These are phyloP conservation scores for Squalus acanthias DNA, from an alignment of 2,797 vertebrate genomes.

Conservation along the genomic window DNA sequence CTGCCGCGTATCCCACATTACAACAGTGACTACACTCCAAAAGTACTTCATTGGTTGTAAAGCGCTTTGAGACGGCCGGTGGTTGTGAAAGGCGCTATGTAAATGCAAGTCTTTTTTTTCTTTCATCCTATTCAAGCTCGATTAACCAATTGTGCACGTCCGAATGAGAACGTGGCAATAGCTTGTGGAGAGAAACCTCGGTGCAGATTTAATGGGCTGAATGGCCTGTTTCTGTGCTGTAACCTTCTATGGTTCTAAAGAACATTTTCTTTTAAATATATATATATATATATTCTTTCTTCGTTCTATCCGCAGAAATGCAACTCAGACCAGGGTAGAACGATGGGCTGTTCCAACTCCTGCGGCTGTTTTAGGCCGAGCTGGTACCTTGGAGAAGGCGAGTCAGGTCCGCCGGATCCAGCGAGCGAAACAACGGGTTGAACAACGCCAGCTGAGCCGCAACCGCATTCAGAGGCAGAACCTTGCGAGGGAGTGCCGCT, in stretches of 20 bases:
- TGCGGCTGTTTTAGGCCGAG: constrained; percentile 64
- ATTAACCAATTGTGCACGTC: too few relatives aligned
- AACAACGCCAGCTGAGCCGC: constrained; percentile 74
- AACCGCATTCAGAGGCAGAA: constrained; percentile 88
- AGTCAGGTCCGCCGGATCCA: constrained; percentile 78
- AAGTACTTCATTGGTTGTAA: too few relatives aligned
- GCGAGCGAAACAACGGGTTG: constrained; percentile 74
- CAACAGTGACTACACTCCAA: too few relatives aligned
- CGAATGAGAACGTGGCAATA: background rate
- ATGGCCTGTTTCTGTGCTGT: background rate
- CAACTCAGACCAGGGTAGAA: constrained; percentile 56
- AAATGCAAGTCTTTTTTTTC: too few relatives aligned
- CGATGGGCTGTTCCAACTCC: constrained; percentile 57
- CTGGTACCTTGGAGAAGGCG: constrained; percentile 75
- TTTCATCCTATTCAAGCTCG: too few relatives aligned
- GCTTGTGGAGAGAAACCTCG: background rate
- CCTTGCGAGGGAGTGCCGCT: constrained; percentile 73
- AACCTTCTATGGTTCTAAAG: background rate
- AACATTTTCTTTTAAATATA: background rate
- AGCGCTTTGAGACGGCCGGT: too few relatives aligned
- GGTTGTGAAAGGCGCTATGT: too few relatives aligned
- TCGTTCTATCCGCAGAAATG: constrained; percentile 55
- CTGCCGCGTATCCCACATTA: too few relatives aligned
- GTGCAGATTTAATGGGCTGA: background rate
- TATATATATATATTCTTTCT: too few relatives aligned